These are phyloP conservation scores for Caenorhabditis sulstoni DNA, from an alignment of 2,888 invertebrate species.

Conservation along the genomic window DNA sequence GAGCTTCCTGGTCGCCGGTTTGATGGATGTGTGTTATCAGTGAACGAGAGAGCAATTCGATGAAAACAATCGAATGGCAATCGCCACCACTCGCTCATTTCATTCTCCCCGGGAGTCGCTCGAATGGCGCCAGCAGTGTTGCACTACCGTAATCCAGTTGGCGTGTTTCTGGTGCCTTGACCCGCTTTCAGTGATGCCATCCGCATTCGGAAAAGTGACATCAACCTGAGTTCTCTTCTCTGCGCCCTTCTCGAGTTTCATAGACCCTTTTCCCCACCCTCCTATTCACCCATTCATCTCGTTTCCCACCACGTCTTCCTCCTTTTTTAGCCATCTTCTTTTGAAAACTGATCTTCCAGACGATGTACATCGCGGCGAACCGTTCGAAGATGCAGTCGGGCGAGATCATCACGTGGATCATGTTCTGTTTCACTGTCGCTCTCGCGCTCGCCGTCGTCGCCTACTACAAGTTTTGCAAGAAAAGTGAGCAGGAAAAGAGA, in stretches of 20 bases:
- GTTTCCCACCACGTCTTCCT: neutral
- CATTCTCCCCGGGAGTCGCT: too few relatives aligned
- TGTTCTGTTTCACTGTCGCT: slow-evolving; percentile 58
- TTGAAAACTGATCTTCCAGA: neutral
- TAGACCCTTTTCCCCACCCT: neutral
- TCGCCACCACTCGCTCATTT: too few relatives aligned
- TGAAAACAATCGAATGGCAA: too few relatives aligned
- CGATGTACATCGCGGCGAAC: slow-evolving; percentile 42
- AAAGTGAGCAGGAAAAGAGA: slow-evolving; percentile 28
- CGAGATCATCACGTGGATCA: slow-evolving; percentile 56
- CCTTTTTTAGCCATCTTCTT: neutral
- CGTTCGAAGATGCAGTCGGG: slow-evolving; percentile 53
- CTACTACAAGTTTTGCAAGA: slow-evolving; percentile 62
- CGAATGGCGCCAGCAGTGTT: too few relatives aligned
- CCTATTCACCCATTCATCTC: neutral
- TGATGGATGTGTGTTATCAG: too few relatives aligned
- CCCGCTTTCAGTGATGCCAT: too few relatives aligned
- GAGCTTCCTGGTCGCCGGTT: too few relatives aligned
- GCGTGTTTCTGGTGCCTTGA: too few relatives aligned
- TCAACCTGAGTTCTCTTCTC: neutral
- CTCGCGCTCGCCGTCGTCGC: slow-evolving; percentile 52
- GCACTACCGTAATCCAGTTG: too few relatives aligned
- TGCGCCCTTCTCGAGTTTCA: neutral
- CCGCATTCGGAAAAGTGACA: too few relatives aligned
- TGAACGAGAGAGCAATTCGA: too few relatives aligned